Evolutionary conservation across 2,113 vertebrate genomes (phyloP).

Genomic region (Vicugna pacos): DNA sequence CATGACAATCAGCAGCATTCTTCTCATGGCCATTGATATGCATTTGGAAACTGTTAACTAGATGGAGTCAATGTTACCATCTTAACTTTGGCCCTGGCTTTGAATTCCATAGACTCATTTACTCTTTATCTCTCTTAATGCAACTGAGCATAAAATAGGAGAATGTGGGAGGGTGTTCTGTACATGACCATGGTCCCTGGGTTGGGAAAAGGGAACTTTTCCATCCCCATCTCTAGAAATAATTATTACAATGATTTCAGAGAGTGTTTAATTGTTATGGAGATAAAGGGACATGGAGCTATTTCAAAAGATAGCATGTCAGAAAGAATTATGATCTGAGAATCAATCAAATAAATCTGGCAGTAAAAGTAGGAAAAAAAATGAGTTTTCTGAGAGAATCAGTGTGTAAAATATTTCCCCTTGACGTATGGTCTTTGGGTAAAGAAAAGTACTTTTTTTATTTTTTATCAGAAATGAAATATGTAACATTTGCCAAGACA

Average conservation of each 20-base stretch:
- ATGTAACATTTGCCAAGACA: conserved; percentile 77
- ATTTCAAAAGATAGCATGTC: background rate
- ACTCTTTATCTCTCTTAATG: background rate
- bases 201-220: background rate
- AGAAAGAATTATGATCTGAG: background rate
- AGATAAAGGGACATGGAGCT: background rate
- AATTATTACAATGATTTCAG: background rate
- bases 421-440: conserved; percentile 71
- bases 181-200: rapidly evolving
- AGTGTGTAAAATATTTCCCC: conserved; percentile 62
- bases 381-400: background rate
- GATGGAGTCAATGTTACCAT: background rate
- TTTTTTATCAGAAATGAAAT: conserved; percentile 73
- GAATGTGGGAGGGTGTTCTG: background rate
- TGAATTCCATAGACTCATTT: background rate
- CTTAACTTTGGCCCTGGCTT: background rate
- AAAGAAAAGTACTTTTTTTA: conserved; percentile 50
- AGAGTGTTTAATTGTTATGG: background rate
- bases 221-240: background rate
- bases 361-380: conserved; percentile 41
- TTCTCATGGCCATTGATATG: background rate
- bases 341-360: conserved; percentile 33
- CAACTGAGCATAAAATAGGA: background rate
- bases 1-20: background rate
- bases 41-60: background rate